These are phyloP conservation scores for Dicyrtomina minuta DNA, from an alignment of 2,888 invertebrate genomes.

Conservation along the genomic window DNA sequence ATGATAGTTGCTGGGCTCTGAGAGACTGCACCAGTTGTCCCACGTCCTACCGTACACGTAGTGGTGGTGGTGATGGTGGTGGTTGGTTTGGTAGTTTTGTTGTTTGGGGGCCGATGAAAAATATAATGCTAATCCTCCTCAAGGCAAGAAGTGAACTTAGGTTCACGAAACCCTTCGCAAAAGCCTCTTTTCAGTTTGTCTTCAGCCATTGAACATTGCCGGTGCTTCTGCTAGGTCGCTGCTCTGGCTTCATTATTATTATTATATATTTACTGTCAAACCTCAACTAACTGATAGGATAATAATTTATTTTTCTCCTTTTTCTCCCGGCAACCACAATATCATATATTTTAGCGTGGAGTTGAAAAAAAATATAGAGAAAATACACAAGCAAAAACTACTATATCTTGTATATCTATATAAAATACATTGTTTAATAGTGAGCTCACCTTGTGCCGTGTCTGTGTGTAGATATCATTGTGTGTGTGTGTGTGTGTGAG, in stretches of 20 bases:
- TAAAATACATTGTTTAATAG: too few species aligned
- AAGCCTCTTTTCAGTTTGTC: slow-evolving; percentile 33
- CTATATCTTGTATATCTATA: background rate
- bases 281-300: background rate
- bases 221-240: slow-evolving; percentile 21
- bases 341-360: background rate
- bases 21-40: too few species aligned
- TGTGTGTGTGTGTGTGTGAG: background rate
- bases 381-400: background rate
- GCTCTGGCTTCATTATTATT: slow-evolving; percentile 3
- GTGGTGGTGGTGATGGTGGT: too few species aligned
- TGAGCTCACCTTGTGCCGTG: slow-evolving; percentile 2
- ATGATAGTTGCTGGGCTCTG: too few species aligned
- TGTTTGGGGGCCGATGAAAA: slow-evolving; percentile 23
- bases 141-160: slow-evolving; percentile 37
- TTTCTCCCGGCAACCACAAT: too few species aligned
- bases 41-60: too few species aligned
- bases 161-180: slow-evolving; percentile 41
- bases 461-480: background rate
- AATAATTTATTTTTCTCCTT: background rate
- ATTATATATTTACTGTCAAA: background rate
- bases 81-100: too few species aligned
- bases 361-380: background rate
- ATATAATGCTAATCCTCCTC: slow-evolving; percentile 34
- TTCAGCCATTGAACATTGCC: slow-evolving; percentile 22